Evolutionary conservation across 1,140 invertebrate genomes (phyloP), one percentile per base, ranked within the genome.

Genomic region (Neuroterus valhalla): DNA sequence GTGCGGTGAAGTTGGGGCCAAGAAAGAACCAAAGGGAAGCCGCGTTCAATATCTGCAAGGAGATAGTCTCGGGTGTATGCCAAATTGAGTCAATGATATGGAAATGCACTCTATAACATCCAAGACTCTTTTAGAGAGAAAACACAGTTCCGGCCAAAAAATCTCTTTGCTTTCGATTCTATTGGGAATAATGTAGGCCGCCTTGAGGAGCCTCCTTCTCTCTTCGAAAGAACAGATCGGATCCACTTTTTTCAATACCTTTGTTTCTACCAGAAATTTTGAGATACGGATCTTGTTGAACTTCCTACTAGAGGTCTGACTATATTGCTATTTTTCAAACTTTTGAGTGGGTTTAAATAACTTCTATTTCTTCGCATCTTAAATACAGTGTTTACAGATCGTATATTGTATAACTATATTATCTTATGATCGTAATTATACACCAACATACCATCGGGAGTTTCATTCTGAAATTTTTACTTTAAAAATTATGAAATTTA

Each of bases 81-180:
- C 55, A 62, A 62, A 62, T 62, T 62, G 26, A 62, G 55, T 62
- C 55, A 62, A 62, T 26, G 55, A 62, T 38, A 62, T 62, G 55
- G 55, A 62, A 62, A 62, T 62, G 55, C 26, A 62, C 55, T 62
- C 26, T 62, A 23, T 23, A 62, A 62, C n/a, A 14, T 23, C 50
- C 50, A 23, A 55, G 50, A 55, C 50, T 55, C 19, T 23, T 12
- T 12, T 2, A 23, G 19, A 26, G 21, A 52, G 23, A n/a, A 62
- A 62, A 15, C 55, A 31, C 31, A 62, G 31, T 62, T 62, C 26
- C 5, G 12, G 55, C 26, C 55, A 15, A 19, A 62, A 62, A 62
- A 62, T 62, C 55, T 26, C 21, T 62, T 23, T 15, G 14, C 26
- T 5, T 62, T 26, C 55, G 14, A 62, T 62, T 23, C n/a, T 62